Base-by-base conservation (phyloP, 2,888 invertebrate species). In the Thymelicus lineola region DNA sequence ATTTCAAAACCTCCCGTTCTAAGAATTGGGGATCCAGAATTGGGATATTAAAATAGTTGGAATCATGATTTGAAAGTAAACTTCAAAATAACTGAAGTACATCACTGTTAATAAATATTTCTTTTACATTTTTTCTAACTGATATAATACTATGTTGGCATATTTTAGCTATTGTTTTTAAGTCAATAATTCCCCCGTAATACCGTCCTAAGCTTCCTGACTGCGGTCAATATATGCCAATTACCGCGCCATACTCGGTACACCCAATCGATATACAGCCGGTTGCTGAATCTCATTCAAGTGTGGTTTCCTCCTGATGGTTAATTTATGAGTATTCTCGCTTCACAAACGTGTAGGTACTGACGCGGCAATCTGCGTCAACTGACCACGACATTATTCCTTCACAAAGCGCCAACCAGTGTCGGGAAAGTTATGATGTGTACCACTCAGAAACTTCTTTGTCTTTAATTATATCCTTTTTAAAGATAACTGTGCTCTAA, bases 141-240 rank as follows among this genome's bases (percentile, higher is more conserved):
- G n/a, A n/a, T n/a, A n/a, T n/a, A 36, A 36, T 6, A 36, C 7
- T 36, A 36, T 36, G 6, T 36, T 7, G 36, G 36, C 36, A 36
- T 36, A 36, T 6, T 36, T 6, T 6, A 36, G 36, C 36, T 7
- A n/a, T 7, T 36, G 36, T 15, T 48, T 48, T 20, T 45, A 36
- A 55, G 58, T 66, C 35, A 46, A 58, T 17, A 59, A 66, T 66
- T 59, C 14, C 20, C 14, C 28, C 50, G 28, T 60, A 53, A 53
- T 58, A 58, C 17, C 35, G 12, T 0, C 10, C 1, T 15, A 10
- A 7, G n/a, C 17, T 35, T 53, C 42, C 50, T 60, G 42, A 42
- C 20, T 17, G 60, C 65, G 50, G 60, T 53, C 42, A 61, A 61
- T 53, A 55, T 61, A 45, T 59, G 12, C 67, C 53, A 42, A 53